Base-by-base conservation (phyloP, 2,113 vertebrate genomes). In the Mustela lutreola region DNA sequence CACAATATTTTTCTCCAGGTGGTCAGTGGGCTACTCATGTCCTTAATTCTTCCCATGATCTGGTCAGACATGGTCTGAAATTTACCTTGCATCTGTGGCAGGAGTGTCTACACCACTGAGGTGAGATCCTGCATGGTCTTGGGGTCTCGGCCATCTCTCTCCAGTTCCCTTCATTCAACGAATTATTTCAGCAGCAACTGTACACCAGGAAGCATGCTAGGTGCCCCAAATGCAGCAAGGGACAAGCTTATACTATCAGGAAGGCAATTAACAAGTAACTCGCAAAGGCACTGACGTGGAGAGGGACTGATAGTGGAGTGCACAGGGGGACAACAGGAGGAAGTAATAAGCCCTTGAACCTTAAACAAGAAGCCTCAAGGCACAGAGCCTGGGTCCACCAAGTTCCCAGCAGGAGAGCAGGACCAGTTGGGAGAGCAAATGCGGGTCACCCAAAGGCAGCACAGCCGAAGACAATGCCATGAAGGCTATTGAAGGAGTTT, bases 381-480 rank as follows among this genome's bases (percentile, higher is more conserved):
- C 24, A 9, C 63, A 5, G 12, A 50, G 21, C n/a, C 50, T 62
- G 33, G 60, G 39, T 15, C 58, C 36, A 65, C 58, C 26, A 31
- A 24, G 42, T 36, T n/a, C 18, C 39, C 5, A 5, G 39, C 21
- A 67, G 65, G 11, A 86, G 39, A 80, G 31, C 36, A 80, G 63
- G 63, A 31, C 56, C 18, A 7, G 56, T 36, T 58, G 33, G 1
- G 28, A 91, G 81, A 70, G 67, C 6, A 15, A 21, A n/a, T n/a
- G 76, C 4, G 18, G 7, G 75, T 15, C 58, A 31, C 31, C 31
- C 36, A 36, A 50, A 80, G 31, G 14, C n/a, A 4, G 14, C 33
- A 28, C 9, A 16, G n/a, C n/a, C 0, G 0, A 4, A 14, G 70
- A 15, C 8, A 5, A 7, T 42, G 85, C 31, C 0, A 2, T 6